Evolutionary conservation across 2,797 vertebrate species (phyloP).

Genomic region (Centroberyx gerrardi): DNA sequence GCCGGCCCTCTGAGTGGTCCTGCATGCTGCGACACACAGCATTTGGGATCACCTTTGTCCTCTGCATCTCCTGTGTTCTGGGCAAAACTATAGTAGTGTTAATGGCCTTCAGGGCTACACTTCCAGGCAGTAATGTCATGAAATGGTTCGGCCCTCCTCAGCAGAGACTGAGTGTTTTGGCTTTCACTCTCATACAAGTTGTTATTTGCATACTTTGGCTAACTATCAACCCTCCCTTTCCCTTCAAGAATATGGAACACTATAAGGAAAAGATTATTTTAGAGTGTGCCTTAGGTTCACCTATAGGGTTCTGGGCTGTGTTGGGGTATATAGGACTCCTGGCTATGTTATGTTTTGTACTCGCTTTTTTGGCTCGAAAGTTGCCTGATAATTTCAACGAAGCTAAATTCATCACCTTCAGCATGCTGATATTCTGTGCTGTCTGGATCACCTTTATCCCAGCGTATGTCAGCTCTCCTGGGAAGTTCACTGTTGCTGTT

Average conservation of each 20-base stretch:
- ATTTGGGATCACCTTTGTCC: no score
- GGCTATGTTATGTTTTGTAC: constrained; percentile 81
- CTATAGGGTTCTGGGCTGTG: constrained; percentile 83
- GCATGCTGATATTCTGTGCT: constrained; percentile 86
- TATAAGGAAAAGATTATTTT: constrained; percentile 83
- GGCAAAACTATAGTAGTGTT: no score
- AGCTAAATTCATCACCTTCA: constrained; percentile 85
- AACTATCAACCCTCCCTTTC: constrained; percentile 79
- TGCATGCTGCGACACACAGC: constrained; percentile 84
- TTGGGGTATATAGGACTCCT: constrained; percentile 83
- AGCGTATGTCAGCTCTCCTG: constrained; percentile 86
- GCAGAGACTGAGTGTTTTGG: no score
- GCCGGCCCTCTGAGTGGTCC: constrained; percentile 84
- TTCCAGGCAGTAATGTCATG: no score
- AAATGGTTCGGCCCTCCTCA: no score
- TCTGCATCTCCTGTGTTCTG: no score
- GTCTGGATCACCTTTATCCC: constrained; percentile 87
- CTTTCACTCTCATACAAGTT: constrained; percentile 26
- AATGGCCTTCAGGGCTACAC: no score
- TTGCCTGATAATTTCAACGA: constrained; percentile 85
- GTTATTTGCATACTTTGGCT: constrained; percentile 83
- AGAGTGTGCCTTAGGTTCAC: constrained; percentile 82
- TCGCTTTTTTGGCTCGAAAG: constrained; percentile 83
- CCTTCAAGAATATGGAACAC: constrained; percentile 74
- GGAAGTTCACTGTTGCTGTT: constrained; percentile 86